Conservation (phyloP, 2,888 invertebrate genomes). For the Marronus borbonicus region DNA sequence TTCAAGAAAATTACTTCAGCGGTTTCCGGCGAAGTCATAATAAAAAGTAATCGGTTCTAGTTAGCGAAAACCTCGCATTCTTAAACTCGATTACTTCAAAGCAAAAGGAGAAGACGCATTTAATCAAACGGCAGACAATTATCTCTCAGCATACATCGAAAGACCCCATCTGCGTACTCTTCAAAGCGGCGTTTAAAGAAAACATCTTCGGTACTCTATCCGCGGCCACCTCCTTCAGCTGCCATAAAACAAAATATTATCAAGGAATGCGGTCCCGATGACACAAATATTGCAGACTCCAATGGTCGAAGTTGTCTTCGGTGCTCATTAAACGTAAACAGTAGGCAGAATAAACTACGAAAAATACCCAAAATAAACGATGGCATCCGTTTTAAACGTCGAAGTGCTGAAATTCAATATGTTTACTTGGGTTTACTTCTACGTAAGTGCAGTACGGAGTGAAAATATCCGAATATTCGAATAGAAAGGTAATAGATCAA, state of each 20-base stretch:
- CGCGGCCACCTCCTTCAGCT: neutral
- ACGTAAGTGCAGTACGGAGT: neutral
- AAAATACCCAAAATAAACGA: constrained; percentile 41
- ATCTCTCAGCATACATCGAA: too few species aligned
- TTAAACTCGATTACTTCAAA: too few species aligned
- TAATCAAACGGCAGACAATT: too few species aligned
- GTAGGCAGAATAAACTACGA: constrained; percentile 36
- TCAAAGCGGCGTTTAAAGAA: neutral
- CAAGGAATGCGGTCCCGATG: constrained; percentile 34
- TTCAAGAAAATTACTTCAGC: too few species aligned
- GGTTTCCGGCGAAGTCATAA: too few species aligned
- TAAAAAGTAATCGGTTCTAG: too few species aligned
- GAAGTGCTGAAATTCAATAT: constrained; percentile 42
- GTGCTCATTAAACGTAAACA: constrained; percentile 29
- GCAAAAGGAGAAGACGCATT: too few species aligned
- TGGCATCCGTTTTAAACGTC: constrained; percentile 34
- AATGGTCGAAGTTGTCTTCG: constrained; percentile 37
- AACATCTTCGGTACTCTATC: neutral
- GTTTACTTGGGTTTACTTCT: constrained; percentile 4
- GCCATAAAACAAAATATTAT: constrained; percentile 42
- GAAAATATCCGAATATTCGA: neutral
- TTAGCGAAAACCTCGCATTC: too few species aligned
- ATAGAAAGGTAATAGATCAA: neutral
- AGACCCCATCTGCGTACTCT: too few species aligned
- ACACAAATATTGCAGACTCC: constrained; percentile 43